These are phyloP conservation scores for Agonopterix arenella DNA, from an alignment of 2,888 invertebrate species.

Conservation along the genomic window DNA sequence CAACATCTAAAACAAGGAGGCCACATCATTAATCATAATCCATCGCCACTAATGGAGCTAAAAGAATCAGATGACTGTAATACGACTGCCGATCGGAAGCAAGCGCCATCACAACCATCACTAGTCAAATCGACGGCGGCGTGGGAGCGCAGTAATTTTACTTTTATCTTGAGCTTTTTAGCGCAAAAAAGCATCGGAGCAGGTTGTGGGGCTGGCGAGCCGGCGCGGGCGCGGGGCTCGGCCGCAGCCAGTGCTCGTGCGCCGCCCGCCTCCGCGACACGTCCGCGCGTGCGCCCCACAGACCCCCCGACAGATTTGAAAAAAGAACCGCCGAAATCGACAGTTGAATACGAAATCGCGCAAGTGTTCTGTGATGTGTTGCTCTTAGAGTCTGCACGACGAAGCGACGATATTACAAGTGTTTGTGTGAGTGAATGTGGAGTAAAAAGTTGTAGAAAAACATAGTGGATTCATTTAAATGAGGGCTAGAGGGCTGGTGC, in stretches of 20 bases:
- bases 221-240: slow-evolving; percentile 21
- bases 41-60: slow-evolving; percentile 1
- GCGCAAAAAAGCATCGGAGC: slow-evolving; percentile 57
- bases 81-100: not conserved
- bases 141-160: slow-evolving; percentile 56
- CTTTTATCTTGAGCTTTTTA: slow-evolving; percentile 55
- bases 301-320: slow-evolving; percentile 15
- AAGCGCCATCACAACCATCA: not conserved
- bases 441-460: slow-evolving; percentile 8
- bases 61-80: not conserved
- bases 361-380: slow-evolving; percentile 9
- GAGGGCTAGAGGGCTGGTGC: slow-evolving; percentile 27
- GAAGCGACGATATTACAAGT: slow-evolving; percentile 9
- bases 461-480: slow-evolving; percentile 16
- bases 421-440: slow-evolving; percentile 1
- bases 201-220: slow-evolving; percentile 35
- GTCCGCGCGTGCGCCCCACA: slow-evolving; percentile 17
- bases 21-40: slow-evolving; percentile 5
- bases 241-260: slow-evolving; percentile 42
- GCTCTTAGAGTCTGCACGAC: slow-evolving; percentile 8
- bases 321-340: slow-evolving; percentile 23
- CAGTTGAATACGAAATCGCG: slow-evolving; percentile 9
- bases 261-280: slow-evolving; percentile 34
- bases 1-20: not conserved
- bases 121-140: slow-evolving; percentile 13